Evolutionary conservation across 2,797 vertebrate species (phyloP), one percentile per base, ranked within the genome.

Genomic region (Eospalax fontanierii): DNA sequence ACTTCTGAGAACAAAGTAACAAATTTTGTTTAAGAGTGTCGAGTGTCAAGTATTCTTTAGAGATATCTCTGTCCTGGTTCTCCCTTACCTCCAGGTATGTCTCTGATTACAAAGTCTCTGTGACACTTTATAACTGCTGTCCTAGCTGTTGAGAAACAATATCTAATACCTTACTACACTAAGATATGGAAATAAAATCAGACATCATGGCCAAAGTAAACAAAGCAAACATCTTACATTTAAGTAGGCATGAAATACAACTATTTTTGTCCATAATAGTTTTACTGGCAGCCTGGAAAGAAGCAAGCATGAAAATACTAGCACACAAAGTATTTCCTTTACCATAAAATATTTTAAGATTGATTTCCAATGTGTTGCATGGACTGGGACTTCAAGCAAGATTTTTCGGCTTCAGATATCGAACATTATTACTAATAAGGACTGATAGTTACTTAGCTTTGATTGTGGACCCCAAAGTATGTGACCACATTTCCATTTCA

Each of bases 11-110:
- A 71, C 26, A 89, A 89, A 81, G 4, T 33, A 79, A 66, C 30
- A 76, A 16, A 70, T 73, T 97, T 87, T 3, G 80, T n/a, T 93
- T 83, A 68, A 90, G 80, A 54, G 50, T 54, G 46, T 50, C 75
- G 5, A 59, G 43, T 92, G 14, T 43, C 33, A 90, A 2, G 2
- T 86, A 57, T 75, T 92, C n/a, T 76, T 90, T 28, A 86, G 19
- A 66, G 21, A 74, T 7, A 22, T 30, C 19, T 78, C 89, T 93
- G 30, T 0, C 1, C 66, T 79, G 22, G 2, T 43, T 92, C n/a
- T n/a, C 73, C 76, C 33, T 35, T 16, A 66, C 30, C 54, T 63
- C 46, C 50, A 54, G 57, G 3, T 81, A 57, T 35, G n/a, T n/a
- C n/a, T n/a, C n/a, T n/a, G n/a, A n/a, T n/a, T n/a, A n/a, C n/a